Evolutionary conservation across 2,113 vertebrate species (phyloP).

Genomic region (Bos javanicus): DNA sequence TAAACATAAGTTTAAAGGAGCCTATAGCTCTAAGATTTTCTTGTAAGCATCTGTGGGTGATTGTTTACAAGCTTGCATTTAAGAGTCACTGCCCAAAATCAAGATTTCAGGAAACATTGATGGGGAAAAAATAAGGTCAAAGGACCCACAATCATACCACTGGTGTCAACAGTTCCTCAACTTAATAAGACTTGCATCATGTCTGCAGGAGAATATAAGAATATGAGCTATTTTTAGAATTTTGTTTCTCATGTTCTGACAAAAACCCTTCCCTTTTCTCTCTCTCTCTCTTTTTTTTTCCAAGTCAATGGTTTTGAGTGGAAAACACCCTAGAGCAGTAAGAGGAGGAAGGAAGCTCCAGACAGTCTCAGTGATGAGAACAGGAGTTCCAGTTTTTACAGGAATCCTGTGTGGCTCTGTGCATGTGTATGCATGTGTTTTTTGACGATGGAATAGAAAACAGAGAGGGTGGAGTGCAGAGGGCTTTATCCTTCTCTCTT

Average conservation of each 20-base stretch:
- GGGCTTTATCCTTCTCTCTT: not conserved
- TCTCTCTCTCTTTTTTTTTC: not conserved
- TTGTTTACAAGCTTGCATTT: not conserved
- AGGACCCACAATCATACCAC: not conserved
- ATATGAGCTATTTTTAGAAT: conserved; percentile 42
- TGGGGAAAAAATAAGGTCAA: not conserved
- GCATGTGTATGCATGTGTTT: not conserved
- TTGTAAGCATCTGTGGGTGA: not conserved
- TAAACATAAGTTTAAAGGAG: not conserved
- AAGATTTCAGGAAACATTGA: not conserved
- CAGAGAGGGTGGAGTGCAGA: not conserved
- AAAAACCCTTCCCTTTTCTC: conserved; percentile 49
- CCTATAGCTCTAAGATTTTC: not conserved
- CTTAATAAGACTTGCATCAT: not conserved
- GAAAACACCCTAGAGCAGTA: conserved; percentile 3
- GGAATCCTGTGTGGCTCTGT: not conserved
- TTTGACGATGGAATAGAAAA: not conserved
- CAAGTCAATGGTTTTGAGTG: not conserved
- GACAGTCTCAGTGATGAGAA: not conserved
- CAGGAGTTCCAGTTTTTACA: not conserved
- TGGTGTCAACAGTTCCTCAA: conserved; percentile 21
- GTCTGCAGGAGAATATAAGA: not conserved
- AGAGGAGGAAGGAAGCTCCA: not conserved
- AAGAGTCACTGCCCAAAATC: not conserved
- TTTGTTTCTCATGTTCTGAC: conserved; percentile 3